Evolutionary conservation across 2,113 vertebrate genomes (phyloP), one percentile per base, ranked within the genome.

Genomic region (Isurus oxyrinchus): DNA sequence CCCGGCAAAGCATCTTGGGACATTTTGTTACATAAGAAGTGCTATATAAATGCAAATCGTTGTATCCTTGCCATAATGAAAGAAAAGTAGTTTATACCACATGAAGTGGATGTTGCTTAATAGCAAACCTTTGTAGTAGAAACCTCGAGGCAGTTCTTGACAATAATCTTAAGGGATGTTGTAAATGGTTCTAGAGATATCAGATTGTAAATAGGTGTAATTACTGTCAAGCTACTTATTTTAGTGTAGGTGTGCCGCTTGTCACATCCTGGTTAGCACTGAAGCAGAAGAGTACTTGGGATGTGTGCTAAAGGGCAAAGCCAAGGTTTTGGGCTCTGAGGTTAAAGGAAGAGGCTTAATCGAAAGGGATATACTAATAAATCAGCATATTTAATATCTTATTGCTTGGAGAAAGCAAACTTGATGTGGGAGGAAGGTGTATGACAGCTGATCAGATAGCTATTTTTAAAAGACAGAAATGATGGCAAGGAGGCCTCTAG

Each of bases 191-290:
- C 40, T 19, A 35, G 72, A 35, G 40, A 86, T 16, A 86, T 86
- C 40, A 49, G 81, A 86, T 86, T 86, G 25, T 55, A 90, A 90
- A 90, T 90, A 11, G 87, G 87, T 90, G 81, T 90, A 90, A 90
- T 90, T 90, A 10, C n/a, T 57, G 27, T 90, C 25, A 5, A 25
- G 27, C 25, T 13, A 90, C 53, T 76, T 76, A 86, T 86, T 86
- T 40, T 40, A 44, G 40, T 86, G n/a, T 44, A 86, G 81, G 81
- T 86, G 81, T 86, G n/a, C n/a, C 2, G n/a, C 35, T 16, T 40
- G 69, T 72, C 5, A 31, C 25, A 27, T 76, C 72, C 72, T 35
- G 19, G 44, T 40, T 86, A 44, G 16, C 81, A 86, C 81, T 86
- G 81, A 40, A 44, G 81, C 81, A 49, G 16, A 86, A 49, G 19